phyloP scores from a whole-genome alignment of 2,888 invertebrate genomes.

The Chymomyza fuscimana region DNA sequence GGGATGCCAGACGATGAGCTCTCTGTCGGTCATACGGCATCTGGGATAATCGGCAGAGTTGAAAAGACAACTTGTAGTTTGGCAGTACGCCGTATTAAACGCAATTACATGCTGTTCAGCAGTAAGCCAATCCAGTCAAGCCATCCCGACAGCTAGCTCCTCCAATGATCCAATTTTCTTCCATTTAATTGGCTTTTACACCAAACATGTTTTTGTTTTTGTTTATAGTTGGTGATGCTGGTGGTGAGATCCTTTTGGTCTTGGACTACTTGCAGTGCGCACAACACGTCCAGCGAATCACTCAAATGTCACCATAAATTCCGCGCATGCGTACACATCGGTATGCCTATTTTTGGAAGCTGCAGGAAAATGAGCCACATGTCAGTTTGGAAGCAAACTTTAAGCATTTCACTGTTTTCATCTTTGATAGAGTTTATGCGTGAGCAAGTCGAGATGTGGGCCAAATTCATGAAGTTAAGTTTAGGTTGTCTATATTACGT shows the following conservation, averaged over 20 bases:
- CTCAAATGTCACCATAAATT: constrained; percentile 76
- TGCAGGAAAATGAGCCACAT: constrained; percentile 11
- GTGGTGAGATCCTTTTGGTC: constrained; percentile 36
- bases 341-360: constrained; percentile 69
- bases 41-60: constrained; percentile 73
- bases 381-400: constrained; percentile 6
- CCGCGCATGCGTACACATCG: constrained; percentile 74
- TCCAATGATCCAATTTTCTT: constrained; percentile 58
- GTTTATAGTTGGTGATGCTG: constrained; percentile 23
- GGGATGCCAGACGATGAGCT: constrained; percentile 12
- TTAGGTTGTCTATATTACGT: too few relatives aligned
- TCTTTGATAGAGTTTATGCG: neutral
- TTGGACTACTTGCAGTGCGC: constrained; percentile 26
- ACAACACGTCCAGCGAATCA: constrained; percentile 70
- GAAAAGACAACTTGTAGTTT: constrained; percentile 49
- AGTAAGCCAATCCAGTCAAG: constrained; percentile 39
- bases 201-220: constrained; percentile 39
- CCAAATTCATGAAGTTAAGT: neutral
- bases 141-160: neutral
- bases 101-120: constrained; percentile 61
- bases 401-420: neutral
- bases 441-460: neutral
- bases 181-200: constrained; percentile 70
- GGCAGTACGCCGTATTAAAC: constrained; percentile 43
- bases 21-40: constrained; percentile 33